Conservation (phyloP, 2,113 vertebrate genomes). For the Paramisgurnus dabryanus region DNA sequence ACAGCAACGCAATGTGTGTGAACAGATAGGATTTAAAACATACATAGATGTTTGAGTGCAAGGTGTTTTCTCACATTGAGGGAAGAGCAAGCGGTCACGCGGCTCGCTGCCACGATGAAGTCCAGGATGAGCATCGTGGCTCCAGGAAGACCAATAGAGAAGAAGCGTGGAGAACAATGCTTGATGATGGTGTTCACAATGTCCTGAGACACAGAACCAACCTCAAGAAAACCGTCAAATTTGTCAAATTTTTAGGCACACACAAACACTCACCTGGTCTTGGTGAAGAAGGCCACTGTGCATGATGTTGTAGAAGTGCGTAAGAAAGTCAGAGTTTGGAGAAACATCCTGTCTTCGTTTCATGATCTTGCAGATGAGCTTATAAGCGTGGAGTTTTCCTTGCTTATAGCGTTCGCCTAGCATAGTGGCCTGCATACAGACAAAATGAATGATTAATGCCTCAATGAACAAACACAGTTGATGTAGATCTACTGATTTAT, state of each 20-base stretch:
- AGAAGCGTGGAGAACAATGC: conserved; percentile 97
- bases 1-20: neutral
- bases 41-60: neutral
- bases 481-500: neutral
- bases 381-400: conserved; percentile 97
- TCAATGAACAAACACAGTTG: neutral
- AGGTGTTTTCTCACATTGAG: conserved; percentile 82
- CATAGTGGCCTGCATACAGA: conserved; percentile 87
- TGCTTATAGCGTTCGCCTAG: conserved; percentile 96
- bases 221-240: neutral
- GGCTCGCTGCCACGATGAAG: conserved; percentile 94
- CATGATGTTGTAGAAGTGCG: conserved; percentile 99
- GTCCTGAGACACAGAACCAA: conserved; percentile 76
- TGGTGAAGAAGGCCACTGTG: conserved; percentile 95
- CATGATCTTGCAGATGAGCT: conserved; percentile 99
- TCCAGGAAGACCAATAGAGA: conserved; percentile 94
- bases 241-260: conserved; percentile 28
- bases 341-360: conserved; percentile 97
- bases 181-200: conserved; percentile 99
- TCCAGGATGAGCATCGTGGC: conserved; percentile 97
- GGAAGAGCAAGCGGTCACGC: conserved; percentile 92
- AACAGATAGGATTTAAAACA: neutral
- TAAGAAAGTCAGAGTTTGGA: conserved; percentile 95
- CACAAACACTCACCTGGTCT: conserved; percentile 83
- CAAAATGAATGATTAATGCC: conserved; percentile 8